These are phyloP conservation scores for Campylomormyrus numenius DNA, from an alignment of 2,113 vertebrate species.

Conservation along the genomic window DNA sequence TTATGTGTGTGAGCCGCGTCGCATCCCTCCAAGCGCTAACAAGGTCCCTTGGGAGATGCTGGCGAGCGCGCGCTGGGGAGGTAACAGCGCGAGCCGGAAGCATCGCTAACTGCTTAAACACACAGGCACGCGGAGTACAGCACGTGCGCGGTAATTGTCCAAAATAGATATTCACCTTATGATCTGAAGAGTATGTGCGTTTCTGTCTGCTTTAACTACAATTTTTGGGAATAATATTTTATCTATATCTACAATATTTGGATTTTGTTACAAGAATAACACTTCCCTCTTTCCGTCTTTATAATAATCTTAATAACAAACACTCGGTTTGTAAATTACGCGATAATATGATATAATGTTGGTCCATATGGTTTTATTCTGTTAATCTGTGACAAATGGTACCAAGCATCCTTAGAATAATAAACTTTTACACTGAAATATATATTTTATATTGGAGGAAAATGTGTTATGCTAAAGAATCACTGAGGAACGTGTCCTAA, in stretches of 20 bases:
- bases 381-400: background rate
- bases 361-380: background rate
- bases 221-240: background rate
- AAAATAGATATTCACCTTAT: background rate
- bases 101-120: background rate
- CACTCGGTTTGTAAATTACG: background rate
- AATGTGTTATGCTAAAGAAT: background rate
- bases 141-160: background rate
- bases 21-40: conserved; percentile 20
- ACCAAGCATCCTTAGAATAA: background rate
- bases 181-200: background rate
- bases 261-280: background rate
- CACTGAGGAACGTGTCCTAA: background rate
- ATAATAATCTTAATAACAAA: background rate
- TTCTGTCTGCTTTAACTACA: background rate
- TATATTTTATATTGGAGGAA: background rate
- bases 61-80: background rate
- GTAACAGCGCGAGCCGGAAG: conserved; percentile 13
- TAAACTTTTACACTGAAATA: background rate
- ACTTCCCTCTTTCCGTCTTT: background rate
- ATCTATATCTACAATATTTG: background rate
- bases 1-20: conserved; percentile 6
- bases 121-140: background rate
- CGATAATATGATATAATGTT: background rate
- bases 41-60: conserved; percentile 15